Conservation (phyloP, 1,140 invertebrate genomes). For the Bombus waltoni region DNA sequence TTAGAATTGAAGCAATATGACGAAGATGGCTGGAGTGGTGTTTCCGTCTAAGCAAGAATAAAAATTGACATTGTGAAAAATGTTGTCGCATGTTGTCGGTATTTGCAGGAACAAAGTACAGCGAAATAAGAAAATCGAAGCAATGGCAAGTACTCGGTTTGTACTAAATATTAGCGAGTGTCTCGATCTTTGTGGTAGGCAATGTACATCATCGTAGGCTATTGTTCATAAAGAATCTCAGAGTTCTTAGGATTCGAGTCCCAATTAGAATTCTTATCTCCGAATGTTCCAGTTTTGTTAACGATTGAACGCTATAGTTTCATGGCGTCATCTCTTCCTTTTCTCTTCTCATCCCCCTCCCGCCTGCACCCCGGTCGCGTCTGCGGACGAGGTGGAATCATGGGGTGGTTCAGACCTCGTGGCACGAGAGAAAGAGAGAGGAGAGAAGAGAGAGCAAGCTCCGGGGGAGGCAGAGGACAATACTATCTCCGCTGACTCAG, state of each 20-base stretch:
- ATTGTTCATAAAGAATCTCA: not conserved
- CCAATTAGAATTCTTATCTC: not conserved
- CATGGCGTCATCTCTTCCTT: conserved; percentile 58
- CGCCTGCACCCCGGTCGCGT: conserved; percentile 45
- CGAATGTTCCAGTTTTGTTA: conserved; percentile 48
- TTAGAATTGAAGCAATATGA: too few species aligned
- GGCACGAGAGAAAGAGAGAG: conserved; percentile 19
- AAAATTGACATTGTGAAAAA: too few species aligned
- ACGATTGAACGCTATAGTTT: conserved; percentile 65
- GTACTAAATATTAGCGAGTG: too few species aligned
- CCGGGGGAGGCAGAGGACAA: conserved; percentile 61
- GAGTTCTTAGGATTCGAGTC: not conserved
- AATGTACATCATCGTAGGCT: too few species aligned
- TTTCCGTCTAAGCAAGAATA: too few species aligned
- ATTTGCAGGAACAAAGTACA: too few species aligned
- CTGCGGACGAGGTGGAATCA: conserved; percentile 64
- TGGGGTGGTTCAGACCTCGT: conserved; percentile 56
- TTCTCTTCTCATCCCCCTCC: not conserved
- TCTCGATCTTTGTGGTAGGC: too few species aligned
- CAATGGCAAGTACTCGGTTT: too few species aligned
- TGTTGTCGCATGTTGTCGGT: too few species aligned
- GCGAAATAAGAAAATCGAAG: too few species aligned
- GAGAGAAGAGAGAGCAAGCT: conserved; percentile 15
- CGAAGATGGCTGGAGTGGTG: too few species aligned
- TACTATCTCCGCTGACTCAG: conserved; percentile 75